These are phyloP conservation scores for Oscheius sp. DNA, from an alignment of 2,888 invertebrate genomes.

Conservation along the genomic window DNA sequence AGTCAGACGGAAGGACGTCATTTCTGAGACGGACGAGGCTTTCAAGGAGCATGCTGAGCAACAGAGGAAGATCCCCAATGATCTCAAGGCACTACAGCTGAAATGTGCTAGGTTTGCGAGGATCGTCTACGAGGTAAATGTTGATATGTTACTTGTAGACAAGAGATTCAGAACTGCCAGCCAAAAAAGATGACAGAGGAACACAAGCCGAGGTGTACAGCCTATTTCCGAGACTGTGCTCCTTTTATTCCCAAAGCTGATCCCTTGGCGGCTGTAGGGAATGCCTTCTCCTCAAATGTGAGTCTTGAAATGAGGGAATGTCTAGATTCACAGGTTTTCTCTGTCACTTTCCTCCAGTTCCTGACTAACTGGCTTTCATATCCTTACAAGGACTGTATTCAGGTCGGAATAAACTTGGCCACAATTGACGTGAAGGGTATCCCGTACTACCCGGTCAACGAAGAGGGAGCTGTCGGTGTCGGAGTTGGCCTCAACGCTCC, in stretches of 20 bases:
- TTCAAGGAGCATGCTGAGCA: neutral
- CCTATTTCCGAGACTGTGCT: conserved; percentile 61
- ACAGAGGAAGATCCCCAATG: neutral
- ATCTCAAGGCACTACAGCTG: neutral
- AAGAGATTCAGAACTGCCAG: conserved; percentile 43
- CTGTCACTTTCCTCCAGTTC: too few relatives aligned
- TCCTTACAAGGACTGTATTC: too few relatives aligned
- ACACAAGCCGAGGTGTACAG: conserved; percentile 50
- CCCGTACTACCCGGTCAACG: conserved; percentile 68
- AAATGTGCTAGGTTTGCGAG: conserved; percentile 12
- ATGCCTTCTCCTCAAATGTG: conserved; percentile 60
- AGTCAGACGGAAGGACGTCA: conserved; percentile 3
- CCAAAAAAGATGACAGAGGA: conserved; percentile 42
- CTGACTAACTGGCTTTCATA: too few relatives aligned
- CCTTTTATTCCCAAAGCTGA: conserved; percentile 61
- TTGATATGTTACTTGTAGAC: neutral
- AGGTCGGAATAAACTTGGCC: conserved; percentile 62
- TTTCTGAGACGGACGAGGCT: conserved; percentile 7
- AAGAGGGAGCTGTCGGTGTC: conserved; percentile 67
- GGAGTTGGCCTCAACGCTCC: conserved; percentile 59
- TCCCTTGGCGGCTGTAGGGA: conserved; percentile 62
- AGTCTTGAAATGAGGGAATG: neutral
- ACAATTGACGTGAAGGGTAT: conserved; percentile 67
- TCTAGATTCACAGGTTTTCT: too few relatives aligned
- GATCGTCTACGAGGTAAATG: conserved; percentile 16